A percentile compares a stretch with the other conserved stretches of the same genome.
Conservation (phyloP, 2,113 vertebrate genomes). For the Xenotilapia caudafasciata region DNA sequence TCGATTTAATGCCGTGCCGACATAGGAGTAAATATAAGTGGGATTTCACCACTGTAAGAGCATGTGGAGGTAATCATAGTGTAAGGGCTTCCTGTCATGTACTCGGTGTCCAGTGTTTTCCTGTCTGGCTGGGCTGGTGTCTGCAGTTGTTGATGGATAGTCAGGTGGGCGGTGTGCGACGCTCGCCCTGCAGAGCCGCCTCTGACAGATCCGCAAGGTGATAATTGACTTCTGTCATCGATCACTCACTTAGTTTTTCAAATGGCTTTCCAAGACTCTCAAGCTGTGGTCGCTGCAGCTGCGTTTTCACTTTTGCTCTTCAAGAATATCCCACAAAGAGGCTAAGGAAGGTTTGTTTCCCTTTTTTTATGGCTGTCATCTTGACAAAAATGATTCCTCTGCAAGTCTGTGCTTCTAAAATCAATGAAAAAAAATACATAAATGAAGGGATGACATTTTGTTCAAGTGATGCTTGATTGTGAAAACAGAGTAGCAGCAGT, state of each 20-base stretch:
- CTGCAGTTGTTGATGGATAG: constrained; percentile 11
- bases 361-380: background rate
- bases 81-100: background rate
- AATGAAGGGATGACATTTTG: background rate
- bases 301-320: constrained; percentile 13
- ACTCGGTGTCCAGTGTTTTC: background rate
- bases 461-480: background rate
- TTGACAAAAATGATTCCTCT: background rate
- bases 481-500: background rate
- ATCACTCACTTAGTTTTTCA: constrained; percentile 55
- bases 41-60: background rate
- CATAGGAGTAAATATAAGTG: background rate
- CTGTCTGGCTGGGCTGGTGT: background rate
- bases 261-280: constrained; percentile 36
- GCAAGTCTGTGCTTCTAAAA: background rate
- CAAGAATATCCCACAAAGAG: constrained; percentile 3
- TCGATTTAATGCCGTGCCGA: background rate
- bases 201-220: constrained; percentile 49
- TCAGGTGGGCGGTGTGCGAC: constrained; percentile 19
- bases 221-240: constrained; percentile 70
- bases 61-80: background rate
- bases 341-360: background rate
- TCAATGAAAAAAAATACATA: background rate
- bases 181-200: constrained; percentile 15
- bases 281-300: background rate